These are phyloP conservation scores for Camponotus floridanus DNA, from an alignment of 1,140 invertebrate species.

Conservation along the genomic window DNA sequence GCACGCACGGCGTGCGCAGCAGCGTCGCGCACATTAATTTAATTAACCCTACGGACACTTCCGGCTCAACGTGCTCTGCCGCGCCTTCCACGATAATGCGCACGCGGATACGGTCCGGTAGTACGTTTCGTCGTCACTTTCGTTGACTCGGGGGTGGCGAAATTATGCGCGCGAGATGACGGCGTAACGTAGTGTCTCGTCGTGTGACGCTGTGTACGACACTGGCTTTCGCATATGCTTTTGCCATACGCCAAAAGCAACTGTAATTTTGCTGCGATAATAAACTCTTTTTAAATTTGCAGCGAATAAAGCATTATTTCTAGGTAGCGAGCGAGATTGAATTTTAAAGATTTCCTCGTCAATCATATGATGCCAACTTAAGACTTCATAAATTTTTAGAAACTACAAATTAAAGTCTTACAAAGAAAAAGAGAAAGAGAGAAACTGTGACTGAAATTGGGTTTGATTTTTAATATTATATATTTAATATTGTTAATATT, in stretches of 20 bases:
- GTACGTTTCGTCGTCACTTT: slow-evolving; percentile 23
- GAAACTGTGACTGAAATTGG: no score
- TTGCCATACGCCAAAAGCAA: background rate
- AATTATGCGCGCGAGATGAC: slow-evolving; percentile 33
- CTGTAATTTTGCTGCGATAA: background rate
- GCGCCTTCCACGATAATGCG: slow-evolving; percentile 59
- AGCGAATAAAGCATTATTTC: no score
- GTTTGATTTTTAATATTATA: no score
- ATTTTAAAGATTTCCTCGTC: background rate
- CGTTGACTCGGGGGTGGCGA: slow-evolving; percentile 25
- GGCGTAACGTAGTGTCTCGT: slow-evolving; percentile 15
- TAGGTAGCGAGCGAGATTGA: background rate
- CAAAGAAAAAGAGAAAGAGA: no score
- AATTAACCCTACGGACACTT: slow-evolving; percentile 76
- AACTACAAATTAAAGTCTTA: no score
- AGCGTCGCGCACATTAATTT: slow-evolving; percentile 70
- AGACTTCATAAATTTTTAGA: no score
- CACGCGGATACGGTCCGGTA: background rate
- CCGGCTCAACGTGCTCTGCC: slow-evolving; percentile 61
- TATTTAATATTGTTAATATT: no score
- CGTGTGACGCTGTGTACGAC: slow-evolving; percentile 20
- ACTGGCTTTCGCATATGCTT: background rate
- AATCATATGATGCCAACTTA: background rate
- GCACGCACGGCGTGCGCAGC: slow-evolving; percentile 27
- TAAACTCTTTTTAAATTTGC: background rate